Conservation (phyloP, 2,797 vertebrate genomes). For the Sebastes nivosus region DNA sequence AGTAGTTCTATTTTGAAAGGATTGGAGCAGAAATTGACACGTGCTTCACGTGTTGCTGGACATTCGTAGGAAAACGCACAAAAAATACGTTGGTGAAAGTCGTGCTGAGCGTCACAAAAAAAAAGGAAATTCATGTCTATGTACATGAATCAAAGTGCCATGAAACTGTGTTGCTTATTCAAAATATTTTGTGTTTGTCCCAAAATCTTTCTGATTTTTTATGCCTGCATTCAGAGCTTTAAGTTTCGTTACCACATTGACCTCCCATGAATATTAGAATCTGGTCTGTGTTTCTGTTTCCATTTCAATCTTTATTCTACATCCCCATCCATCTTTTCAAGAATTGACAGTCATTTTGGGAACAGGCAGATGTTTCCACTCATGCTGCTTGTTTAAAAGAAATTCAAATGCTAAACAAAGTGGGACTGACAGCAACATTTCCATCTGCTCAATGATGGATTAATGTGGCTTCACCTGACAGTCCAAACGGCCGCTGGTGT, state of each 20-base stretch:
- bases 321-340: not conserved
- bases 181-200: no score
- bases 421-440: not conserved
- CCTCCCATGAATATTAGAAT: not conserved
- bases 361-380: not conserved
- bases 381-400: not conserved
- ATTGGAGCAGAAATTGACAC: no score
- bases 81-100: no score
- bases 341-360: not conserved
- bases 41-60: no score
- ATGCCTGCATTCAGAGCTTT: not conserved
- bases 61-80: no score
- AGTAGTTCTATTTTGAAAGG: no score
- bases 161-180: no score
- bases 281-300: not conserved
- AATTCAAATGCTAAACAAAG: not conserved
- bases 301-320: not conserved
- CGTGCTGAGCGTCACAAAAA: no score
- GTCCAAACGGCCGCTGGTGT: not conserved
- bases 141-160: no score
- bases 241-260: not conserved
- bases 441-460: not conserved
- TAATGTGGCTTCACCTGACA: not conserved
- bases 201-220: not conserved
- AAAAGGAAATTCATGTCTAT: no score